Evolutionary conservation across 2,797 vertebrate genomes (phyloP), one percentile per base, ranked within the genome.

Genomic region (Gymnoscopelus microlampas): DNA sequence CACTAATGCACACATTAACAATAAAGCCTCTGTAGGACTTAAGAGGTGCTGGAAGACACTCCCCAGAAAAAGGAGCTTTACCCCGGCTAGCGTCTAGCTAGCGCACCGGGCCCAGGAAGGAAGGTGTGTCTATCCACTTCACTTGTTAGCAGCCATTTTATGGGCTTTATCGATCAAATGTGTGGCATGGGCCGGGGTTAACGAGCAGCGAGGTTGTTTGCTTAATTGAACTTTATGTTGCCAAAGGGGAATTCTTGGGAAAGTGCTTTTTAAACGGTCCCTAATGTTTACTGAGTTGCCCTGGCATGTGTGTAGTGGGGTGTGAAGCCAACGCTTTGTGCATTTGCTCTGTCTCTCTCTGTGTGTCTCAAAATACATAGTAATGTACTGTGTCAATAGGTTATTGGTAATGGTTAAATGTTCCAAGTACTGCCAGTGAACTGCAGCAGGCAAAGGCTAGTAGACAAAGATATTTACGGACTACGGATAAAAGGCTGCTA

Each of bases 1-100:
- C 77, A 68, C 80, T 91, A 87, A 88, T 84, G 88, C 86, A 79
- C 87, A 80, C 80, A 87, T 90, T 88, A 88, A 79, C 85, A 74
- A 78, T 85, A 74, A 77, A 81, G 73, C 65, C 76, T 72, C 78
- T 66, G 69, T 61, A 75, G 82, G 84, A 82, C 80, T 80, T 69
- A 75, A 78, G 71, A 68, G 62, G 68, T 74, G 77, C 71, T 77
- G 67, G 67, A 50, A 53, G 15, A 50, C 24, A 15, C 55, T 70
- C 53, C 53, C 44, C 53, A 29, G 48, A 23, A 72, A 60, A 56
- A 7, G 49, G 23, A 60, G n/a, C 59, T n/a, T 39, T 29, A 35
- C 2, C 24, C 15, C 12, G 44, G 53, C 57, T 50, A 8, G 15
- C 60, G 50, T n/a, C 59, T 44, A 8, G 50, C 13, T n/a, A 9